Conservation (phyloP, 2,797 vertebrate species). For the Brachyrhaphis roseni region DNA sequence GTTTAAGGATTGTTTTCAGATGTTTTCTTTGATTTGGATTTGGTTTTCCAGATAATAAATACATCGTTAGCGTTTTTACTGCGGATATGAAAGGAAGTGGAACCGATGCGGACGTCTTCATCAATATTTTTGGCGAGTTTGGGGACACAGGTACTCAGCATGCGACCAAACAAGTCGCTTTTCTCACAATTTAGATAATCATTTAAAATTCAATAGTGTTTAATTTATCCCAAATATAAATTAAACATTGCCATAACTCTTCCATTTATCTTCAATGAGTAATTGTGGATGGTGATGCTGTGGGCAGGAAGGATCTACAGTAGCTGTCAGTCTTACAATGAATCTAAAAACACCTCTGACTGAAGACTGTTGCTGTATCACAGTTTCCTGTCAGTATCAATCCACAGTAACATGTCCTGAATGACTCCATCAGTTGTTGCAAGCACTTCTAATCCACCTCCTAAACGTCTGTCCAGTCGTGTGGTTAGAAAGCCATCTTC, state of each 20-base stretch:
- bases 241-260: neutral
- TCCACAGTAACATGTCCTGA: neutral
- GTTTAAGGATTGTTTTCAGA: neutral
- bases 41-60: slow-evolving; percentile 90
- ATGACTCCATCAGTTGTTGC: neutral
- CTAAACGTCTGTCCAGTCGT: neutral
- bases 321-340: neutral
- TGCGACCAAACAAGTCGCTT: neutral
- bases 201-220: neutral
- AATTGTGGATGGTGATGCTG: neutral
- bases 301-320: neutral
- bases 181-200: neutral
- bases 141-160: slow-evolving; percentile 89
- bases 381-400: no score
- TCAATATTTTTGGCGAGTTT: slow-evolving; percentile 95
- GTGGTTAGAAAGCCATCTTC: neutral
- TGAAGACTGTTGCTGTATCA: neutral
- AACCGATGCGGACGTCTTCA: slow-evolving; percentile 95
- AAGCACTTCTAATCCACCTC: neutral
- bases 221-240: neutral
- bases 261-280: neutral
- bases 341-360: neutral
- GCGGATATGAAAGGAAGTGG: slow-evolving; percentile 90
- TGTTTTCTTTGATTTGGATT: neutral
- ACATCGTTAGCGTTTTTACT: slow-evolving; percentile 89